A percentile compares a stretch with the other conserved stretches of the same genome.
Evolutionary conservation across 2,888 invertebrate genomes (phyloP).

Genomic region (Carcina quercana): DNA sequence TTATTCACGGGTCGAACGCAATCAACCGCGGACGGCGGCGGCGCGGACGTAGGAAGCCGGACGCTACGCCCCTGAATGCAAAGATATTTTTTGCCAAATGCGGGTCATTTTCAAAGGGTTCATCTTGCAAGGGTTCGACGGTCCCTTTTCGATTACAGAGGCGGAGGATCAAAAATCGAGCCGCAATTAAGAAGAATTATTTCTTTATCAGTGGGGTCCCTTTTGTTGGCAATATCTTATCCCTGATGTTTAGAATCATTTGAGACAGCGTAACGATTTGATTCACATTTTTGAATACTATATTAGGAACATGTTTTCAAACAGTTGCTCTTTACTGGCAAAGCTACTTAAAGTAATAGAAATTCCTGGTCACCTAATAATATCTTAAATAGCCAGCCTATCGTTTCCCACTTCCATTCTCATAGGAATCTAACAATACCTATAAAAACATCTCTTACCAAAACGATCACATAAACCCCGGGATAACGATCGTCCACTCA

Average conservation of each 20-base stretch:
- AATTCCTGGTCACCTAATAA: not conserved
- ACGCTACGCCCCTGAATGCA: conserved; percentile 64
- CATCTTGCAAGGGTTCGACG: conserved; percentile 48
- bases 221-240: no score
- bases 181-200: conserved; percentile 60
- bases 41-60: conserved; percentile 46
- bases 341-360: no score
- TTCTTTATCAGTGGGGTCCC: conserved; percentile 37
- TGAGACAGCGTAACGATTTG: no score
- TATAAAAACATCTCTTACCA: conserved; percentile 19
- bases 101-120: conserved; percentile 66
- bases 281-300: no score
- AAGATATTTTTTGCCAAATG: conserved; percentile 67
- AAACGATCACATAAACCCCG: conserved; percentile 33
- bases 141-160: conserved; percentile 63
- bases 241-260: no score
- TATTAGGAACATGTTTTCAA: not conserved
- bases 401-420: not conserved
- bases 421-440: conserved; percentile 4
- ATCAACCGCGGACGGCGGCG: conserved; percentile 50
- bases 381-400: not conserved
- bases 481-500: conserved; percentile 41
- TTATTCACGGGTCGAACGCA: conserved; percentile 63
- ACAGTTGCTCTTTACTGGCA: not conserved
- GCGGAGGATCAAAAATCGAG: conserved; percentile 47